These are phyloP conservation scores for Drosophila chauvacae DNA, from an alignment of 1,140 invertebrate species.

Conservation along the genomic window DNA sequence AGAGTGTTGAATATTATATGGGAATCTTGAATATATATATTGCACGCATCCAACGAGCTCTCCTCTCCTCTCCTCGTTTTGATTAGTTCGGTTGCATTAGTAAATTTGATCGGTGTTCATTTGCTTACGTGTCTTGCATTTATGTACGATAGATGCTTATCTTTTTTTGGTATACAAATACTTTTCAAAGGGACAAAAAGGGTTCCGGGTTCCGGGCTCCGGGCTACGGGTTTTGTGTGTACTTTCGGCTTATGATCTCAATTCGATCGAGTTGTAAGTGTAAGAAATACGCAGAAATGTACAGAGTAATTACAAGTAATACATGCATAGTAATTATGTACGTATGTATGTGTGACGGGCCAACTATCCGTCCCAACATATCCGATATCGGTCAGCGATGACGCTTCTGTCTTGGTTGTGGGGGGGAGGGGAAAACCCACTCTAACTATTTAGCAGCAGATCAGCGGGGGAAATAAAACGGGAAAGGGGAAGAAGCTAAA, in stretches of 20 bases:
- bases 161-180: constrained; percentile 78
- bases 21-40: constrained; percentile 55
- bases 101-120: constrained; percentile 55
- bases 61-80: constrained; percentile 31
- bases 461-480: constrained; percentile 58
- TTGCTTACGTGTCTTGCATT: constrained; percentile 28
- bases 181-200: constrained; percentile 54
- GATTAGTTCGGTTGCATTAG: constrained; percentile 57
- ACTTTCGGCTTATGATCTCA: constrained; percentile 58
- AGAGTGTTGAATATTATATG: constrained; percentile 17
- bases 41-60: constrained; percentile 45
- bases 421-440: constrained; percentile 9
- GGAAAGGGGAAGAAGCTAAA: constrained; percentile 53
- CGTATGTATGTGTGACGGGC: constrained; percentile 34
- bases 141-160: not conserved
- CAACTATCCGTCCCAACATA: constrained; percentile 30
- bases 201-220: not conserved
- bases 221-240: constrained; percentile 19
- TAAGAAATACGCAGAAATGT: constrained; percentile 75
- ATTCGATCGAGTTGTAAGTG: constrained; percentile 9
- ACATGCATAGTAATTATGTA: constrained; percentile 51
- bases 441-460: constrained; percentile 27
- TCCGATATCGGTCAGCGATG: constrained; percentile 81
- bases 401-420: constrained; percentile 69
- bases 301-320: constrained; percentile 78